Percentiles rank a stretch among this genome's conserved stretches.
Conservation (phyloP, 2,113 vertebrate genomes). For the Glaucidium brasilianum region DNA sequence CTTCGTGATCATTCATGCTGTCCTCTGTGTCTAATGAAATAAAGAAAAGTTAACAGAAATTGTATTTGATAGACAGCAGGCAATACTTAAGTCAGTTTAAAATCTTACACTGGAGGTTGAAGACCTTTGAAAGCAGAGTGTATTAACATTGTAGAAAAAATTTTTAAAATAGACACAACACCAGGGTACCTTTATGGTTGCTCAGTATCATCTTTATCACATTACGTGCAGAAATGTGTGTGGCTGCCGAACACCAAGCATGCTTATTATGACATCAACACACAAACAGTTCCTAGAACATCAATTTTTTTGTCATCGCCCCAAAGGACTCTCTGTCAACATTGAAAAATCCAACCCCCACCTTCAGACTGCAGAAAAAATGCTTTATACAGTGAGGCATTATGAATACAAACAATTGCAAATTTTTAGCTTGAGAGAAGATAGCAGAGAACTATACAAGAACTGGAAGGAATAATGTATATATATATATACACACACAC, state of each 20-base stretch:
- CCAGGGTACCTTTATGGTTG: background rate
- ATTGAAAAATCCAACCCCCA: background rate
- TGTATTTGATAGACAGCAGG: background rate
- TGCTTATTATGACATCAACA: background rate
- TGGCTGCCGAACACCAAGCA: background rate
- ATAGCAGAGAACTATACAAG: background rate
- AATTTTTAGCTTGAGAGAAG: background rate
- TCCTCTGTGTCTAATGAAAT: conserved; percentile 83
- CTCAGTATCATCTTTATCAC: background rate
- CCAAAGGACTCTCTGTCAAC: background rate
- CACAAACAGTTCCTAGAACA: background rate
- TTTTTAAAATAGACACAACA: background rate
- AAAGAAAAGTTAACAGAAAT: conserved; percentile 25
- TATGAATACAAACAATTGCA: background rate
- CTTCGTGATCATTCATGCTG: conserved; percentile 93
- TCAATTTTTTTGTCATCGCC: background rate
- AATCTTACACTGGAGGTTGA: background rate
- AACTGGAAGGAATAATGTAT: background rate
- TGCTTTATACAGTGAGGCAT: background rate
- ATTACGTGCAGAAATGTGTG: background rate
- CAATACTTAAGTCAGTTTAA: background rate
- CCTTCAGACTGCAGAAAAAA: background rate
- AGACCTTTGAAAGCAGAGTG: background rate
- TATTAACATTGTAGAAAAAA: background rate
- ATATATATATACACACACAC: background rate